phyloP scores from a whole-genome alignment of 2,113 vertebrate genomes.

The Synodontis membranacea region DNA sequence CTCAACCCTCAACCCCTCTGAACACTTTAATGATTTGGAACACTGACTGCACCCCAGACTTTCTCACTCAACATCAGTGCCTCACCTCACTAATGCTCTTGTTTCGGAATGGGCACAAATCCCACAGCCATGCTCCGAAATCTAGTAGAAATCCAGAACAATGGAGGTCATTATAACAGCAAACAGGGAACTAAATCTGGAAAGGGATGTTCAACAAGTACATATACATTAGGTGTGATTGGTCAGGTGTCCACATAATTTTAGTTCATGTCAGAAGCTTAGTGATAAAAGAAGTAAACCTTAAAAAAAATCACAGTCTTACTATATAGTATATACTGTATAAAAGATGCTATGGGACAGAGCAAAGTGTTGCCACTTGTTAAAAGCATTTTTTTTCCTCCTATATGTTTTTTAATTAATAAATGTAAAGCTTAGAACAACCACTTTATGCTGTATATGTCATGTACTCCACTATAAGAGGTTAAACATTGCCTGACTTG shows the following conservation, averaged over 20 bases:
- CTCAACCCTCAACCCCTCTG: not conserved
- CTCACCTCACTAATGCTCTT: not conserved
- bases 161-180: not conserved
- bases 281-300: not conserved
- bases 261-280: not conserved
- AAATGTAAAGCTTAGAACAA: not conserved
- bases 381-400: not conserved
- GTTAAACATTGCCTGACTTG: not conserved
- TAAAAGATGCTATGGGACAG: not conserved
- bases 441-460: not conserved
- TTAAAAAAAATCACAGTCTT: not conserved
- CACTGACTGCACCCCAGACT: not conserved
- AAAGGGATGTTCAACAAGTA: not conserved
- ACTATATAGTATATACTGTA: not conserved
- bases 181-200: not conserved
- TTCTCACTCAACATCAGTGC: not conserved
- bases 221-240: not conserved
- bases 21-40: not conserved
- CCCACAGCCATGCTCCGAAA: not conserved
- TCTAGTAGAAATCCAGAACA: not conserved
- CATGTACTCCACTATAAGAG: not conserved
- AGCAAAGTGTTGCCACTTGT: not conserved
- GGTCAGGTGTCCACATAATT: not conserved
- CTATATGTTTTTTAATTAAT: not conserved
- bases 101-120: not conserved